Percentiles rank a stretch among this genome's conserved stretches.
Evolutionary conservation across 2,113 vertebrate genomes (phyloP).

Genomic region (Eulacestoma nigropectus): DNA sequence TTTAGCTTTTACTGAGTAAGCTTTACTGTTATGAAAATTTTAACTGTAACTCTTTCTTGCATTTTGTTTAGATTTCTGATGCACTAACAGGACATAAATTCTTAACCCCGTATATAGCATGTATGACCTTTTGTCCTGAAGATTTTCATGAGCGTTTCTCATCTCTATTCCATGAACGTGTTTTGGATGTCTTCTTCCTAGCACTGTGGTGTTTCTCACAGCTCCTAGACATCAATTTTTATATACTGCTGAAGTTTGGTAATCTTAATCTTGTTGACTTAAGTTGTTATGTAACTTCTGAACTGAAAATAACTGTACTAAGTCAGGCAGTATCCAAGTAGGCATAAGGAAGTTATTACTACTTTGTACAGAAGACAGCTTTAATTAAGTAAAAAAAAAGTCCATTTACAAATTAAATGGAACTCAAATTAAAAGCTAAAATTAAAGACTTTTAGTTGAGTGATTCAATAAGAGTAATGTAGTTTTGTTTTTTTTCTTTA

Average conservation of each 20-base stretch:
- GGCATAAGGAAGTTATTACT: neutral
- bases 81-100: neutral
- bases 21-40: neutral
- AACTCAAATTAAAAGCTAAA: neutral
- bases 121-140: neutral
- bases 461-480: neutral
- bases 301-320: neutral
- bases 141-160: neutral
- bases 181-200: neutral
- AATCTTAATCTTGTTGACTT: neutral
- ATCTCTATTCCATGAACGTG: neutral
- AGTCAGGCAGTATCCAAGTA: neutral
- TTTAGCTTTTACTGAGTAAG: neutral
- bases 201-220: neutral
- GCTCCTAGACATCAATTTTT: neutral
- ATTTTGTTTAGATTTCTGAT: neutral
- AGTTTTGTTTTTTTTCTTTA: neutral
- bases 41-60: neutral
- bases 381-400: neutral
- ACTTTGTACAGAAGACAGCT: neutral
- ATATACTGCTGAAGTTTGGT: neutral
- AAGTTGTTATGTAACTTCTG: neutral
- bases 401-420: neutral
- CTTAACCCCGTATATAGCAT: neutral
- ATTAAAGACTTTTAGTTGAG: neutral